A percentile compares a stretch with the other conserved stretches of the same genome.
phyloP scores from a whole-genome alignment of 2,797 vertebrate species.

The Merluccius polli region DNA sequence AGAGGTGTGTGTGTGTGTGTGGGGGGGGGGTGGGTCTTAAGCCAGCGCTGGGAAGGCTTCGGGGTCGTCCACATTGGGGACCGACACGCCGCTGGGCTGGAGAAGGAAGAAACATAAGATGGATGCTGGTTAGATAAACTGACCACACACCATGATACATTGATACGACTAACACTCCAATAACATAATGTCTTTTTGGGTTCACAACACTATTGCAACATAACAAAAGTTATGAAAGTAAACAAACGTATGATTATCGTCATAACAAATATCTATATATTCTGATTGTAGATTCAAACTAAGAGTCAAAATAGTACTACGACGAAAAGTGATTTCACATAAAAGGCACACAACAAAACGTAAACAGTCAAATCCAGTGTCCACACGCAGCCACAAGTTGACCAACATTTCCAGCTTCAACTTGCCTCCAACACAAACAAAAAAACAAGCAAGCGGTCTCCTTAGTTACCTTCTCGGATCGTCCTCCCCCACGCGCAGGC shows the following conservation, averaged over 20 bases:
- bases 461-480: conserved; percentile 87
- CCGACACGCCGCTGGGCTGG: conserved; percentile 87
- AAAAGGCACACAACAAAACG: no score
- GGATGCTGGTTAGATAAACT: no score
- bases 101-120: conserved; percentile 44
- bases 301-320: no score
- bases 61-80: conserved; percentile 97
- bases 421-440: background rate
- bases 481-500: conserved; percentile 80
- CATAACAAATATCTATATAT: no score
- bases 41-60: conserved; percentile 98
- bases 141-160: background rate
- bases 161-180: background rate
- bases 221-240: background rate
- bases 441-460: conserved; percentile 15
- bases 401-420: background rate
- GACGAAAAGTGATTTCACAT: no score
- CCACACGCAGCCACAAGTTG: no score
- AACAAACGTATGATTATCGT: no score
- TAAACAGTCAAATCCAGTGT: no score
- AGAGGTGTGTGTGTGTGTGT: conserved; percentile 27
- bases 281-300: no score
- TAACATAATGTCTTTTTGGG: no score
- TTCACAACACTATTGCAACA: background rate
- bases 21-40: conserved; percentile 79